A percentile compares a stretch with the other conserved stretches of the same genome.
These are phyloP conservation scores for Hirtodrosophila trivittata DNA, from an alignment of 2,888 invertebrate genomes.

Conservation along the genomic window DNA sequence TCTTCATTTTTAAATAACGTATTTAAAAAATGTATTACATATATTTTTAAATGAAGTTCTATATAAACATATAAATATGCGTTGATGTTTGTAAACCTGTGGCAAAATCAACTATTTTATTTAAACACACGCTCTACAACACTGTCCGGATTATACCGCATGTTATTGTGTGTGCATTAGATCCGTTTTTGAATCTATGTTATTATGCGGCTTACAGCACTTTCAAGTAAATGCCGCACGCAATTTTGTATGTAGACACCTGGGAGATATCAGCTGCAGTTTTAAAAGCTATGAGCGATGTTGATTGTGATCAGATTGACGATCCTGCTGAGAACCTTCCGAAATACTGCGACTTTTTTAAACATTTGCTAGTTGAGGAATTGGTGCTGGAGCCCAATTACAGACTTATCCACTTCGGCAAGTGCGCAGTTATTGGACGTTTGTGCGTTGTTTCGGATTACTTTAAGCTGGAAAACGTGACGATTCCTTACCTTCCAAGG, in stretches of 20 bases:
- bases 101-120: no score
- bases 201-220: no score
- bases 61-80: no score
- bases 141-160: no score
- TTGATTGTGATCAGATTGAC: neutral
- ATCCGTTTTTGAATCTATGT: no score
- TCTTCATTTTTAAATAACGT: no score
- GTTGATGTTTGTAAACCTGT: no score
- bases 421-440: constrained; percentile 80
- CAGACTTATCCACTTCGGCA: constrained; percentile 74
- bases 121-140: no score
- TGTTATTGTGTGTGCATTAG: no score
- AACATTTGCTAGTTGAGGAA: constrained; percentile 79
- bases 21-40: no score
- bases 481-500: constrained; percentile 68
- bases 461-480: constrained; percentile 73
- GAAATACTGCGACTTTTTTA: constrained; percentile 69
- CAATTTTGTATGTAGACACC: neutral
- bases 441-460: constrained; percentile 47
- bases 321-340: constrained; percentile 45
- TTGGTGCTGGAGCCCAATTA: constrained; percentile 67
- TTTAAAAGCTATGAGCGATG: constrained; percentile 36
- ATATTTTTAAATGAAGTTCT: no score
- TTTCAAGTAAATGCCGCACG: constrained; percentile 18
- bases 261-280: neutral